Base-by-base conservation (phyloP, 2,888 invertebrate species). In the Hololepta plana region DNA sequence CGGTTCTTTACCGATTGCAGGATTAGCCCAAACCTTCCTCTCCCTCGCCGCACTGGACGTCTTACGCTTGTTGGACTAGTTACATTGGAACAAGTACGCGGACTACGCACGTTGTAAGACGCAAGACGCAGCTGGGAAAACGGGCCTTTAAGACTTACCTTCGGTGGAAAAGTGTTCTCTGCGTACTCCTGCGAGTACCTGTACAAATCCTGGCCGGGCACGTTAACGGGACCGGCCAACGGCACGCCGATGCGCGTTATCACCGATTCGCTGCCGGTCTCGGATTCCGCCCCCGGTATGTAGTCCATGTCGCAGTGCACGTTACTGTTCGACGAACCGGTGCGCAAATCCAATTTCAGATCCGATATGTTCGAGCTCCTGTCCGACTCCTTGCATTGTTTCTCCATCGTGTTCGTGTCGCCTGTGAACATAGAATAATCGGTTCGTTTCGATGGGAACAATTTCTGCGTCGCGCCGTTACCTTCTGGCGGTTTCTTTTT, bases 321-420 rank as follows among this genome's bases (percentile, higher is more conserved):
- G 49, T 80, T 79, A 50, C 77, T 79, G 42, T 71, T 72, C 19
- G 77, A 79, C 34, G 79, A 77, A 6, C 75, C 74, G 23, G 85
- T 85, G 32, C 87, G 64, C 34, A 88, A 65, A 54, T 90, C 88
- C 36, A 85, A 65, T 55, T 90, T 90, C 47, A 88, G 60, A 56
- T 88, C 88, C 37, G 88, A 88, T 43, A 88, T 85, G 49, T 87
- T 87, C 26, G 88, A 88, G 44, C 85, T 85, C 38, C 84, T 66
- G 50, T 90, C 88, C 31, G 85, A 85, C 47, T 79, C 77, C 39
- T 75, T 73, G 37, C 64, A 72, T 35, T 60, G 60, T 38, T 64
- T 63, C 38, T 63, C 62, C 24, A 56, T 59, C 20, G 63, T 62
- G 36, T 69, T 57, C 28, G 55, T 51, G 34, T 62, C 62, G 38